Evolutionary conservation across 2,113 vertebrate species (phyloP).

Genomic region (Eleginops maclovinus): DNA sequence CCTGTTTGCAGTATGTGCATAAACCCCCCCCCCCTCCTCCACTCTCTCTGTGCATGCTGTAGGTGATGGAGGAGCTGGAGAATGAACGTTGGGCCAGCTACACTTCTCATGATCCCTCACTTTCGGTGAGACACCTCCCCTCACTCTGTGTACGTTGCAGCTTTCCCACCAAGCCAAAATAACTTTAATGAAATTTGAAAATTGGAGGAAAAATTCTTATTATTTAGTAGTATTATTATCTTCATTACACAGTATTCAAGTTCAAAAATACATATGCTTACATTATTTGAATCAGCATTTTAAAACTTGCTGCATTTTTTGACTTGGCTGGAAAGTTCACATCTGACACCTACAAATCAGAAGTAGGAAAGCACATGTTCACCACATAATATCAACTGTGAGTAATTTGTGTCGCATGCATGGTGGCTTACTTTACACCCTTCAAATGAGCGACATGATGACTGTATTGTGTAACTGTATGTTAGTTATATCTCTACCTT

Average conservation of each 20-base stretch:
- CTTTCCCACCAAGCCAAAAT: slow-evolving; percentile 43
- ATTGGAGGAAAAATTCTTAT: not conserved
- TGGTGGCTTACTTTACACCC: not conserved
- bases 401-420: slow-evolving; percentile 12
- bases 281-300: not conserved
- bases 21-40: slow-evolving; percentile 18
- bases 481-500: not conserved
- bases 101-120: slow-evolving; percentile 91
- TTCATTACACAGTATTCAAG: too few relatives aligned
- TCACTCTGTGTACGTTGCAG: slow-evolving; percentile 24
- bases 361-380: not conserved
- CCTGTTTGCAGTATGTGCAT: slow-evolving; percentile 29
- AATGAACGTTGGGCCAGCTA: slow-evolving; percentile 95
- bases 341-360: not conserved
- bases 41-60: slow-evolving; percentile 85
- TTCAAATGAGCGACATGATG: slow-evolving; percentile 6
- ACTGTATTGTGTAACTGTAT: not conserved
- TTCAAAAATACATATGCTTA: not conserved
- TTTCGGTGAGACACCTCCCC: slow-evolving; percentile 86
- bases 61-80: slow-evolving; percentile 98
- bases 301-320: not conserved
- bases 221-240: too few relatives aligned
- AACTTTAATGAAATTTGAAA: slow-evolving; percentile 13
- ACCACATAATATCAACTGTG: not conserved
- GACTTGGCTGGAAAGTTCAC: slow-evolving; percentile 54